phyloP scores from a whole-genome alignment of 2,888 invertebrate genomes.

The Neuroscelio doddi region DNA sequence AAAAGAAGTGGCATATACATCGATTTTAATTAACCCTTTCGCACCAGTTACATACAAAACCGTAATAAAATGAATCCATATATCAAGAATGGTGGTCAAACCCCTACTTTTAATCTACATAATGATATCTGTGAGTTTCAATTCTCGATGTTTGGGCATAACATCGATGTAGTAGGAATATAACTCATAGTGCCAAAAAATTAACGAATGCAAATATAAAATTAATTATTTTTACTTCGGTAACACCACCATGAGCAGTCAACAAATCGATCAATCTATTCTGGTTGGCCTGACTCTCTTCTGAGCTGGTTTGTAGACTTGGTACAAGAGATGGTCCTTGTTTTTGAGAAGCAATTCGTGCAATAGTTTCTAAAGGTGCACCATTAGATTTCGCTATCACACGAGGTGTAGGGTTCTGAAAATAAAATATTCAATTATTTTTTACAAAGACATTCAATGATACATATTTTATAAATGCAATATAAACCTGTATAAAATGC shows the following conservation, averaged over 20 bases:
- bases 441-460: too few relatives aligned
- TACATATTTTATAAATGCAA: too few relatives aligned
- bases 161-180: too few relatives aligned
- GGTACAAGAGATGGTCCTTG: constrained; percentile 59
- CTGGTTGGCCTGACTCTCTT: constrained; percentile 71
- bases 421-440: background rate
- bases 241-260: constrained; percentile 71
- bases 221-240: constrained; percentile 61
- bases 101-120: too few relatives aligned
- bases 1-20: background rate
- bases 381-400: constrained; percentile 55
- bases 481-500: constrained; percentile 18
- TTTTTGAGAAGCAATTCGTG: constrained; percentile 56
- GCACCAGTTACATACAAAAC: too few relatives aligned
- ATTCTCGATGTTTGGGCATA: too few relatives aligned
- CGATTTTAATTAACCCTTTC: too few relatives aligned
- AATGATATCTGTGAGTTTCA: too few relatives aligned
- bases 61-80: too few relatives aligned
- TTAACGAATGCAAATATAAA: background rate
- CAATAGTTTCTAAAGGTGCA: constrained; percentile 48
- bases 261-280: constrained; percentile 74
- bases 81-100: too few relatives aligned
- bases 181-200: too few relatives aligned
- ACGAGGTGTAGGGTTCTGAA: constrained; percentile 37
- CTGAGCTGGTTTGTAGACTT: constrained; percentile 63